phyloP scores from a whole-genome alignment of 2,113 vertebrate species.

The Chrysochloris asiatica region DNA sequence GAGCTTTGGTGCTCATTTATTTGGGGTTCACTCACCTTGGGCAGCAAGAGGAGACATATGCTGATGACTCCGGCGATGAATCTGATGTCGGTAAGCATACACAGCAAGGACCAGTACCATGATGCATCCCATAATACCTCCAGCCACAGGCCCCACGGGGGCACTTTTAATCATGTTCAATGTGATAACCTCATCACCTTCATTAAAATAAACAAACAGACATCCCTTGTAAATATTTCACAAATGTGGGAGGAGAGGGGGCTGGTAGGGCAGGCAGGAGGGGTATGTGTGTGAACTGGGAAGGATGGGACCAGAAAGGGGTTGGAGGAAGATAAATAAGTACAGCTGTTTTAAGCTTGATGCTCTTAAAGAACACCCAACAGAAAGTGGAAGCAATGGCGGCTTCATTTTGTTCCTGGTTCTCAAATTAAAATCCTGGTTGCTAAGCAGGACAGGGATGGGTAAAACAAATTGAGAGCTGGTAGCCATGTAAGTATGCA shows the following conservation, averaged over 20 bases:
- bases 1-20: background rate
- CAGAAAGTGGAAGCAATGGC: background rate
- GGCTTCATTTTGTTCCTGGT: background rate
- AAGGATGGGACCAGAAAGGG: fast-evolving
- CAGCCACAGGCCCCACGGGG: conserved; percentile 95
- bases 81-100: conserved; percentile 98
- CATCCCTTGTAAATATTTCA: background rate
- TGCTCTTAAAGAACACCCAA: background rate
- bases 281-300: background rate
- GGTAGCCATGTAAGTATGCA: no score
- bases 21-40: conserved; percentile 88
- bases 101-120: conserved; percentile 98
- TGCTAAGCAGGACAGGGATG: background rate
- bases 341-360: background rate
- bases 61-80: conserved; percentile 97
- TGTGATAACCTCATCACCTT: conserved; percentile 95
- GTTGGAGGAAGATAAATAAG: background rate
- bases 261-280: background rate
- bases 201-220: background rate
- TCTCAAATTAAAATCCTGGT: background rate
- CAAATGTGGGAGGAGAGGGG: background rate
- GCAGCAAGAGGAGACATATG: conserved; percentile 99
- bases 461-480: background rate
- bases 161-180: conserved; percentile 99
- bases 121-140: conserved; percentile 98